Conservation (phyloP, 2,797 vertebrate genomes). For the Peromyscus nudipes region DNA sequence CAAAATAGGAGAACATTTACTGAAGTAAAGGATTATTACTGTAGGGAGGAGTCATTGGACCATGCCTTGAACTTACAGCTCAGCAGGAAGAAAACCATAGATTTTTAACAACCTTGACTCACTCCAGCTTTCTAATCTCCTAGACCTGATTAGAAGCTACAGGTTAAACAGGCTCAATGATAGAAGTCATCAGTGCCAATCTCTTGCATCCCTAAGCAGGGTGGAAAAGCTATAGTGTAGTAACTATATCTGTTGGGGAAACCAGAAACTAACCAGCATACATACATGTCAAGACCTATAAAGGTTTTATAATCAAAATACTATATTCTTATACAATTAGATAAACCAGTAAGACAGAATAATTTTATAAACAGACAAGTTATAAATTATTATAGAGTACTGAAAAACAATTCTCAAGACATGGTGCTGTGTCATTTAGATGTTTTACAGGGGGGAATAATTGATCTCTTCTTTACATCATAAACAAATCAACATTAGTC, state of each 20-base stretch:
- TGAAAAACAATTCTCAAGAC: neutral
- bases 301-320: neutral
- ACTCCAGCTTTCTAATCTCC: neutral
- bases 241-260: neutral
- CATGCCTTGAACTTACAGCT: neutral
- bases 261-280: neutral
- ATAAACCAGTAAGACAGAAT: neutral
- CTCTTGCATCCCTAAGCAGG: neutral
- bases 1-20: neutral
- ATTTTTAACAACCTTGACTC: neutral
- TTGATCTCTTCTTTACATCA: neutral
- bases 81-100: neutral
- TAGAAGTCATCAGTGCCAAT: neutral
- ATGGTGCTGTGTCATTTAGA: neutral
- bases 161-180: neutral
- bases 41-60: neutral
- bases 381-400: neutral
- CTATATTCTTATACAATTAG: neutral
- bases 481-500: constrained; percentile 12
- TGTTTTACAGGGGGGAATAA: neutral
- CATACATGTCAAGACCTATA: neutral
- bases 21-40: neutral
- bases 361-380: neutral
- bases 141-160: neutral
- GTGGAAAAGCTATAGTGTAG: neutral